Percentiles rank a stretch among this genome's conserved stretches.
phyloP scores from a whole-genome alignment of 2,113 vertebrate species.

The Globicephala melas region DNA sequence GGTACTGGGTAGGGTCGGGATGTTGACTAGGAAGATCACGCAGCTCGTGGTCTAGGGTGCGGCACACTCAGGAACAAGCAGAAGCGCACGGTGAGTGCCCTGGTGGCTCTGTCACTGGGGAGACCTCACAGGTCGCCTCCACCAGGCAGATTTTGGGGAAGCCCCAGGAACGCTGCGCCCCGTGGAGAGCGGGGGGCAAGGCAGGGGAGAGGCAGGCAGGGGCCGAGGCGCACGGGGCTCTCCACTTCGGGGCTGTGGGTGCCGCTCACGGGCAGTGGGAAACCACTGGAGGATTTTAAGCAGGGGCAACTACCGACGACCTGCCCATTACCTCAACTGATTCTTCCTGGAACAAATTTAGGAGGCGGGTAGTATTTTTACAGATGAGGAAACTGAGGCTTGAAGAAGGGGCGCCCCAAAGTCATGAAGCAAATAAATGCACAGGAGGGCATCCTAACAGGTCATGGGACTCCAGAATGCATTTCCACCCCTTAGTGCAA shows the following conservation, averaged over 20 bases:
- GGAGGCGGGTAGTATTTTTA: background rate
- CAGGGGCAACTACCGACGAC: background rate
- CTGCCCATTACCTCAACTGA: background rate
- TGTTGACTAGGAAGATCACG: background rate
- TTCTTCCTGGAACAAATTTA: background rate
- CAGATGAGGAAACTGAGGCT: background rate
- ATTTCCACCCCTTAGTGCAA: background rate
- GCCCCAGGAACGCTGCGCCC: background rate
- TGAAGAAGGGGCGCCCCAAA: background rate
- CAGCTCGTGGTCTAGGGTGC: accelerated
- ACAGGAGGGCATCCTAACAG: background rate
- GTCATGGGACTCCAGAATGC: background rate
- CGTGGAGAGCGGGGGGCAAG: accelerated
- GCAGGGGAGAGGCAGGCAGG: accelerated
- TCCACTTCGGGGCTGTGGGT: accelerated
- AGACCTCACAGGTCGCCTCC: background rate
- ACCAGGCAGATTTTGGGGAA: too few relatives aligned
- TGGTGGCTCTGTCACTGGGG: background rate
- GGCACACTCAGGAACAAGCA: too few relatives aligned
- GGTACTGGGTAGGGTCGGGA: accelerated
- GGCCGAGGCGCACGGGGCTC: background rate
- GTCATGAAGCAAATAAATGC: background rate
- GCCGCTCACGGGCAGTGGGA: accelerated
- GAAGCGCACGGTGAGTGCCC: background rate
- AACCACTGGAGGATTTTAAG: background rate